phyloP scores from a whole-genome alignment of 2,113 vertebrate species.

The Apeltes quadracus region DNA sequence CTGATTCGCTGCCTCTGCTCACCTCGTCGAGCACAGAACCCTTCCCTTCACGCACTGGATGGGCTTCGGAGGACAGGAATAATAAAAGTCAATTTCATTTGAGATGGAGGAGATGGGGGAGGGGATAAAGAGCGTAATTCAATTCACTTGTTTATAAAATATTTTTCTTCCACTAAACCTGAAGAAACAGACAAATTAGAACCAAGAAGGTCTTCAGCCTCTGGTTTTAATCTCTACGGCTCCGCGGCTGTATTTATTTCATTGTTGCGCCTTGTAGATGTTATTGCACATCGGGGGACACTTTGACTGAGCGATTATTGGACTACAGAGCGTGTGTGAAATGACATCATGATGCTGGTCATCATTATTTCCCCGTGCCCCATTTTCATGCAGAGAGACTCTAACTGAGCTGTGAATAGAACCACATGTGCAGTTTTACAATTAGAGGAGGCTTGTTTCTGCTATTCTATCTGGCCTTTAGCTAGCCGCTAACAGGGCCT shows the following conservation, averaged over 20 bases:
- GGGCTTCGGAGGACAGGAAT: not conserved
- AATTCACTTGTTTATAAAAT: not conserved
- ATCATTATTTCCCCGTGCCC: conserved; percentile 30
- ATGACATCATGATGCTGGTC: conserved; percentile 41
- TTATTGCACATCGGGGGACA: conserved; percentile 19
- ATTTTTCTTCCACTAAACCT: not conserved
- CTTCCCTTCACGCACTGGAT: conserved; percentile 1
- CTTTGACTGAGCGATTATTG: conserved; percentile 21
- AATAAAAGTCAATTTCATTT: not conserved
- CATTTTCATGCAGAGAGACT: conserved; percentile 47
- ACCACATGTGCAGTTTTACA: conserved; percentile 52
- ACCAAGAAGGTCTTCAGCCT: conserved; percentile 3
- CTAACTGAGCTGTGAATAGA: conserved; percentile 44
- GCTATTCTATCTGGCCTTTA: not conserved
- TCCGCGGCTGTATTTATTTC: conserved; percentile 3
- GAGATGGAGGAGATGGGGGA: not conserved
- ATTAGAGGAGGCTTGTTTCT: conserved; percentile 9
- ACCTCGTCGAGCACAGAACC: conserved; percentile 17
- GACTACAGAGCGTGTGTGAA: conserved; percentile 17
- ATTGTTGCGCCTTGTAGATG: conserved; percentile 17
- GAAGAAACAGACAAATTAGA: not conserved
- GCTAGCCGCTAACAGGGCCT: not conserved
- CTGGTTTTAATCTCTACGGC: not conserved
- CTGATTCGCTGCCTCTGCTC: conserved; percentile 25
- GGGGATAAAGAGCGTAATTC: not conserved